Percentiles rank a stretch among this genome's conserved stretches.
phyloP scores from a whole-genome alignment of 2,797 vertebrate genomes.

The Hydrophis major region DNA sequence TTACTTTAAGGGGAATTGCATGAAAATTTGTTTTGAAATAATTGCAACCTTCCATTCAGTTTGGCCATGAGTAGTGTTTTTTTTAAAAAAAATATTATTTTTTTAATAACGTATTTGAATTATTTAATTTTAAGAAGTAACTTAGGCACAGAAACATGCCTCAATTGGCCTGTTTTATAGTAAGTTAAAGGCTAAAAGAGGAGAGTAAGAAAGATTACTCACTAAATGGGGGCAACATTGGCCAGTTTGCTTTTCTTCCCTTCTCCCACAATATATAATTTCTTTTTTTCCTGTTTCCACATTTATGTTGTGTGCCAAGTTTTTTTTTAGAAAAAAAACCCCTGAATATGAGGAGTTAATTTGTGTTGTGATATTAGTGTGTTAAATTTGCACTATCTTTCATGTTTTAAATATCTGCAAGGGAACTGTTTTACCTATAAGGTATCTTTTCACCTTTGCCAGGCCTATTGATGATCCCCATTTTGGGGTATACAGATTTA shows the following conservation, averaged over 20 bases:
- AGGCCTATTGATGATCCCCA: slow-evolving; percentile 65
- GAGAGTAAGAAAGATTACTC: slow-evolving; percentile 62
- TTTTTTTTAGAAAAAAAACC: slow-evolving; percentile 18
- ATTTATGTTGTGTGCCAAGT: slow-evolving; percentile 92
- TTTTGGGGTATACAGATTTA: slow-evolving; percentile 75
- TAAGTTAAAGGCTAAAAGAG: slow-evolving; percentile 60
- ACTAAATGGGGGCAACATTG: slow-evolving; percentile 64
- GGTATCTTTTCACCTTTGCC: slow-evolving; percentile 59
- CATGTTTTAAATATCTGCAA: slow-evolving; percentile 74
- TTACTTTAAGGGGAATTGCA: slow-evolving; percentile 75
- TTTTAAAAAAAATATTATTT: slow-evolving; percentile 60
- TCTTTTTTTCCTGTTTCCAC: slow-evolving; percentile 67
- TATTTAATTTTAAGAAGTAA: slow-evolving; percentile 76
- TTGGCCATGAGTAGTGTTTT: slow-evolving; percentile 67
- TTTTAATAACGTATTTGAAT: slow-evolving; percentile 72
- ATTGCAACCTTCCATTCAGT: slow-evolving; percentile 66
- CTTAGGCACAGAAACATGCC: slow-evolving; percentile 69
- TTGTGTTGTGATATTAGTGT: slow-evolving; percentile 77
- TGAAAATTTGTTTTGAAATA: slow-evolving; percentile 65
- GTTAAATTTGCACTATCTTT: slow-evolving; percentile 93
- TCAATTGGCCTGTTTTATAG: slow-evolving; percentile 64
- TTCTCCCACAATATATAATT: slow-evolving; percentile 65
- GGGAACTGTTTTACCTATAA: slow-evolving; percentile 76
- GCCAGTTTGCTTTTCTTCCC: slow-evolving; percentile 69
- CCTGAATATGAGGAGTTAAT: slow-evolving; percentile 76